These are phyloP conservation scores for Tuta absoluta DNA, from an alignment of 2,888 invertebrate genomes.

Conservation along the genomic window DNA sequence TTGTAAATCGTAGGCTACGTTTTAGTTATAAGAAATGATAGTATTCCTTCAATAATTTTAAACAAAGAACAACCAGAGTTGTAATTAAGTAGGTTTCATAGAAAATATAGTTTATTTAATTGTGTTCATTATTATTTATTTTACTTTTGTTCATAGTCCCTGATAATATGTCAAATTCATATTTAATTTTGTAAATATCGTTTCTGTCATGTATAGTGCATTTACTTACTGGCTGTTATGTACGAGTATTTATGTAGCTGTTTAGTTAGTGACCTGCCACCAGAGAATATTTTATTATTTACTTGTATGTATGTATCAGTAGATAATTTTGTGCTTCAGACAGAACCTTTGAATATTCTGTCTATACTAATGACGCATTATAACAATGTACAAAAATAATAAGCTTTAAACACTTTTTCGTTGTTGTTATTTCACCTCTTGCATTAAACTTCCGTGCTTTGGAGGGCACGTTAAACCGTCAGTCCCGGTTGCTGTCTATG, in stretches of 20 bases:
- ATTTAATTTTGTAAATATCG: constrained; percentile 67
- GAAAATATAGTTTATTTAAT: constrained; percentile 33
- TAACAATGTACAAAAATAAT: constrained; percentile 79
- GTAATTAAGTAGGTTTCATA: constrained; percentile 46
- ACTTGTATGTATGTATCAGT: constrained; percentile 37
- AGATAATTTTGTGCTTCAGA: constrained; percentile 51
- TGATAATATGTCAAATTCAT: constrained; percentile 47
- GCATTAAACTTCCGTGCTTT: no score
- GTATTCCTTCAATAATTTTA: constrained; percentile 61
- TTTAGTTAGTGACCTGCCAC: constrained; percentile 53
- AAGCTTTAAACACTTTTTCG: constrained; percentile 71
- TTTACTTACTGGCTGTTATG: constrained; percentile 75
- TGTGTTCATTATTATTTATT: constrained; percentile 66
- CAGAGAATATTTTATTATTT: constrained; percentile 42
- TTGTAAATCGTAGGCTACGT: constrained; percentile 48
- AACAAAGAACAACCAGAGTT: constrained; percentile 44
- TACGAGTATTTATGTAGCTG: constrained; percentile 68
- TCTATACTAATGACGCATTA: constrained; percentile 70
- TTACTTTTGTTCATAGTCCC: constrained; percentile 50
- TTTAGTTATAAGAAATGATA: constrained; percentile 61
- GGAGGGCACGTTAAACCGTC: no score
- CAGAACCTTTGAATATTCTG: constrained; percentile 48
- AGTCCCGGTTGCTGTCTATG: no score
- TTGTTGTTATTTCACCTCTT: constrained; percentile 29
- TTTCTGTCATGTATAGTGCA: constrained; percentile 72